phyloP scores from a whole-genome alignment of 1,140 invertebrate species.

The Helicoverpa zea region DNA sequence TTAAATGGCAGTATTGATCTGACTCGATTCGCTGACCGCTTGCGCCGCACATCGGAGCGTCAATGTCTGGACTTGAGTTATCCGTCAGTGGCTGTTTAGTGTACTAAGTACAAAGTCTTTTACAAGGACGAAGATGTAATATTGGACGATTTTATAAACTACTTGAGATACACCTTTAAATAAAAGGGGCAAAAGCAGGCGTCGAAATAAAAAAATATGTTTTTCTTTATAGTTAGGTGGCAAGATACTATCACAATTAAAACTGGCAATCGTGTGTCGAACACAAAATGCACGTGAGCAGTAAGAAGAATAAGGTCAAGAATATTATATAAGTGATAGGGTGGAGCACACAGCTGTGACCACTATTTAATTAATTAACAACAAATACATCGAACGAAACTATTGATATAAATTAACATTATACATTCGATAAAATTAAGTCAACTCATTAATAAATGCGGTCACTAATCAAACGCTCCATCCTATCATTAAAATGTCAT shows the following conservation, averaged over 20 bases:
- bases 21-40: conserved; percentile 60
- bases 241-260: conserved; percentile 83
- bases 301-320: conserved; percentile 50
- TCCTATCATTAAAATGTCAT: conserved; percentile 35
- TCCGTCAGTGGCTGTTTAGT: conserved; percentile 66
- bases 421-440: neutral
- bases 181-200: conserved; percentile 64
- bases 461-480: neutral
- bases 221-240: conserved; percentile 63
- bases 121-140: conserved; percentile 83
- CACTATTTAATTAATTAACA: conserved; percentile 13
- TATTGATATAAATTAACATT: neutral
- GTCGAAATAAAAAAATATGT: conserved; percentile 61
- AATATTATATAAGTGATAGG: conserved; percentile 6
- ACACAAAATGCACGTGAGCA: conserved; percentile 71
- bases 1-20: conserved; percentile 39
- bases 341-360: neutral
- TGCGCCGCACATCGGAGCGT: conserved; percentile 62
- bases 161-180: conserved; percentile 63
- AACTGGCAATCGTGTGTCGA: conserved; percentile 66
- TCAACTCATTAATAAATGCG: neutral
- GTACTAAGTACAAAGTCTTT: conserved; percentile 85
- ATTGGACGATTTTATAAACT: conserved; percentile 81
- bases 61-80: conserved; percentile 58
- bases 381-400: neutral